Base-by-base conservation (phyloP, 2,888 invertebrate species). In the Sphaerophoria rueppellii region DNA sequence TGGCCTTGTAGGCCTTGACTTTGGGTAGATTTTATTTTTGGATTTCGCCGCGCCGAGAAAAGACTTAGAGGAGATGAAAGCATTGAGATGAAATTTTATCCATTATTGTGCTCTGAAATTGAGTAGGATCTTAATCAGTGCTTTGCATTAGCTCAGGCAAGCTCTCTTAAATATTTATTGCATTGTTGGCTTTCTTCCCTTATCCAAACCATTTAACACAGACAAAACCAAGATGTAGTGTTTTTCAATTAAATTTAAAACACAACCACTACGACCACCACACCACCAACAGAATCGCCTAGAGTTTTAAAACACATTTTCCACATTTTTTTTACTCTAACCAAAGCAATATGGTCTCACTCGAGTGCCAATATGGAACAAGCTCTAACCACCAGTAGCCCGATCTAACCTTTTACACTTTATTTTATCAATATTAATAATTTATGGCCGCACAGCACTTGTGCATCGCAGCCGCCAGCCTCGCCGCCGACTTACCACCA, bases 381-480 rank as follows among this genome's bases (percentile, higher is more conserved):
- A 65, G 52, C 65, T 37, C 3, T 37, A 50, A 65, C 11, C 40
- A 52, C 77, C 60, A 79, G 24, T 67, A 67, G 24, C 12, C 24
- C 54, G 37, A 54, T 46, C 14, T 43, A 74, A 60, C 60, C n/a
- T 37, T 16, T 16, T 6, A 11, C 12, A 0, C 37, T 43, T 40
- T 37, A 54, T 75, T 46, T 48, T 40, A 43, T 43, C 52, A 65
- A 34, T 63, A 24, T 24, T 24, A 2, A 24, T 78, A 82, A 82
- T 82, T 82, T 73, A 73, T 77, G 69, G 16, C 57, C 65, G 7
- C 37, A 9, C 4, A 35, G 61, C 82, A 82, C 73, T 77, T 82
- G 82, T 78, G 73, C 24, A 24, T 24, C 24, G 24, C 1, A 1
- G 24, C 24, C 1, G 2, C 24, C 24, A 2, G 2, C 24, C 2